These are phyloP conservation scores for Sylvilagus floridanus DNA, from an alignment of 2,797 vertebrate species.

Conservation along the genomic window DNA sequence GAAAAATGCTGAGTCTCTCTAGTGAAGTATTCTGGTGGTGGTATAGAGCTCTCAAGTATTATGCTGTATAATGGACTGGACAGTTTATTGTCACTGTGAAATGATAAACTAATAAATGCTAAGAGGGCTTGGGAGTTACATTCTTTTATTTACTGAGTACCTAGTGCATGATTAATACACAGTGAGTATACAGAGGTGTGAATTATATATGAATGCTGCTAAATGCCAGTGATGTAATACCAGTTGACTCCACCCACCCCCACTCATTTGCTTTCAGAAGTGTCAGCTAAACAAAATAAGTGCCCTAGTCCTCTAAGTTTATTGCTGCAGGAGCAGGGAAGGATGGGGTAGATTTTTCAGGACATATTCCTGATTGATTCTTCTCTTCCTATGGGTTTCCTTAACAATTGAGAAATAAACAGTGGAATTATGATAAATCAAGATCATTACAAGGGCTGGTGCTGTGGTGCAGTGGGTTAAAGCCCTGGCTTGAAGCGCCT, in stretches of 20 bases:
- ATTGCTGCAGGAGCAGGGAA: not conserved
- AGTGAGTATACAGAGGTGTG: not conserved
- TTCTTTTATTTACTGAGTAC: not conserved
- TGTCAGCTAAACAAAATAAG: not conserved
- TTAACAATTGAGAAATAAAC: not conserved
- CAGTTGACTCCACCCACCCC: rapidly evolving
- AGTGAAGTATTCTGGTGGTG: not conserved
- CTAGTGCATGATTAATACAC: not conserved
- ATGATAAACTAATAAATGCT: not conserved
- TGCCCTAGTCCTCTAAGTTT: not conserved
- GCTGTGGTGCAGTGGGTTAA: no score
- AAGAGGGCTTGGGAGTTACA: not conserved
- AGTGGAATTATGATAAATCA: not conserved
- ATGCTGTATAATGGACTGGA: not conserved
- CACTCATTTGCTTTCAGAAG: not conserved
- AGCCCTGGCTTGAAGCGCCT: no score
- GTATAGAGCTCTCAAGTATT: not conserved
- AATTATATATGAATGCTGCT: not conserved
- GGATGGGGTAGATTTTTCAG: not conserved
- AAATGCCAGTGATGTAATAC: not conserved
- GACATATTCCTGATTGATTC: not conserved
- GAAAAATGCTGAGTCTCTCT: not conserved
- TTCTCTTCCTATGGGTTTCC: not conserved
- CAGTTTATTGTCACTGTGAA: not conserved
- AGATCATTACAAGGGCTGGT: no score